Conservation (phyloP, 2,888 invertebrate genomes). For the Caprella mutica region DNA sequence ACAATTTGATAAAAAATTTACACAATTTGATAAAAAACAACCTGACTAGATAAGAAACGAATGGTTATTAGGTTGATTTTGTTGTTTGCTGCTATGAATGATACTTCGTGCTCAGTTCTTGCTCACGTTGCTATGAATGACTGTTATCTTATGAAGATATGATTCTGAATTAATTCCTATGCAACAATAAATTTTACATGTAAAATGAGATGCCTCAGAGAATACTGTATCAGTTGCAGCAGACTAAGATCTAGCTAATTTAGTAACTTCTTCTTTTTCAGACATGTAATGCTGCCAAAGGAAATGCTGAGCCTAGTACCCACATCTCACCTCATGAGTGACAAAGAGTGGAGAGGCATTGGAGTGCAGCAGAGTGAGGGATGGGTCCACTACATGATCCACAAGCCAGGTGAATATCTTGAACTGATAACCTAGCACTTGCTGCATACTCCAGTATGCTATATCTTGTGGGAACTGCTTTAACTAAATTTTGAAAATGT, state of each 20-base stretch:
- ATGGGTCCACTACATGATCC: conserved; percentile 95
- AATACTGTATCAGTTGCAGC: too few species aligned
- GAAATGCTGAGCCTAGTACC: conserved; percentile 82
- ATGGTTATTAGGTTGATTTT: too few species aligned
- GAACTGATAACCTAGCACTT: conserved; percentile 10
- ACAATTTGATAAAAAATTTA: too few species aligned
- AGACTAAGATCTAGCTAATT: not conserved
- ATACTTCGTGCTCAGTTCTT: too few species aligned
- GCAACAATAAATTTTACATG: too few species aligned
- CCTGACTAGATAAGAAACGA: too few species aligned
- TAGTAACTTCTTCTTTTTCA: conserved; percentile 42
- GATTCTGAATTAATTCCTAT: too few species aligned
- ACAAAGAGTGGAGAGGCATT: conserved; percentile 83
- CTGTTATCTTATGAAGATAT: too few species aligned
- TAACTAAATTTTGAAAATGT: not conserved
- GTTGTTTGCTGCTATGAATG: too few species aligned
- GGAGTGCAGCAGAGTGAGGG: conserved; percentile 94
- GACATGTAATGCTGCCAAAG: conserved; percentile 88
- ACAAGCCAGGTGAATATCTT: conserved; percentile 62
- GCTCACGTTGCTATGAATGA: too few species aligned
- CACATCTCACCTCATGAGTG: conserved; percentile 83
- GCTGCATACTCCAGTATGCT: conserved; percentile 21
- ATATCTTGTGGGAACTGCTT: not conserved
- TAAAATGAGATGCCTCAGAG: too few species aligned
- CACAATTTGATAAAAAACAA: too few species aligned